phyloP scores from a whole-genome alignment of 2,797 vertebrate species.

The Ataeniobius toweri region DNA sequence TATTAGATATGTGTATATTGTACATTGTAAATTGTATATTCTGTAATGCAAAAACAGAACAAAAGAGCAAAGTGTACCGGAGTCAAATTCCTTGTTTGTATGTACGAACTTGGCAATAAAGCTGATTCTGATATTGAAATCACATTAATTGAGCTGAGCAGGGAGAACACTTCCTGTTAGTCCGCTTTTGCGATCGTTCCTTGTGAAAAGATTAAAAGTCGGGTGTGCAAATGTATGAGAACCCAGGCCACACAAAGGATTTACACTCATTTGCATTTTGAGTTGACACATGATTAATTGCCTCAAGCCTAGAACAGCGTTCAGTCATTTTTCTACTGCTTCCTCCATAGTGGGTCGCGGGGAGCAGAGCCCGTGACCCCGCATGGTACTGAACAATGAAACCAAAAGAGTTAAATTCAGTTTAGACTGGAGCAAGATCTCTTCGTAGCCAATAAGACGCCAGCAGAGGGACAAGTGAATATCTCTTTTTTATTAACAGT shows the following conservation, averaged over 20 bases:
- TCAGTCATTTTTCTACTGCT: not conserved
- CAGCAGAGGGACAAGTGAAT: slow-evolving; percentile 55
- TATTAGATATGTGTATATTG: too few species aligned
- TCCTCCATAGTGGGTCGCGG: too few species aligned
- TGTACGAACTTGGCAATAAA: too few species aligned
- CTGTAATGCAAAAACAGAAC: too few species aligned
- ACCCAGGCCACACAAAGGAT: slow-evolving; percentile 1
- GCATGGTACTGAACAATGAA: too few species aligned
- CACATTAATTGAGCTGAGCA: not conserved
- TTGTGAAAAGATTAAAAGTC: slow-evolving; percentile 6
- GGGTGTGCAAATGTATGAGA: slow-evolving; percentile 17
- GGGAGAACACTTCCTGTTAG: not conserved
- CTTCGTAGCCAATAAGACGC: not conserved
- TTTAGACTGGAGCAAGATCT: not conserved
- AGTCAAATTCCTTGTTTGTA: too few species aligned
- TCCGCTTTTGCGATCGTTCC: not conserved
- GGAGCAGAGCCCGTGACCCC: too few species aligned
- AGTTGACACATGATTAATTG: slow-evolving; percentile 17
- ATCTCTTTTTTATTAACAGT: slow-evolving; percentile 90
- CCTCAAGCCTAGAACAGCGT: not conserved
- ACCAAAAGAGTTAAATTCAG: too few species aligned
- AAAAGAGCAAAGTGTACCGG: too few species aligned
- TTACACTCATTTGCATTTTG: slow-evolving; percentile 21
- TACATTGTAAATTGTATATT: too few species aligned
- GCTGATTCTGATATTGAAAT: not conserved